Evolutionary conservation across 1,140 invertebrate genomes (phyloP).

Genomic region (Zaprionus inermis): DNA sequence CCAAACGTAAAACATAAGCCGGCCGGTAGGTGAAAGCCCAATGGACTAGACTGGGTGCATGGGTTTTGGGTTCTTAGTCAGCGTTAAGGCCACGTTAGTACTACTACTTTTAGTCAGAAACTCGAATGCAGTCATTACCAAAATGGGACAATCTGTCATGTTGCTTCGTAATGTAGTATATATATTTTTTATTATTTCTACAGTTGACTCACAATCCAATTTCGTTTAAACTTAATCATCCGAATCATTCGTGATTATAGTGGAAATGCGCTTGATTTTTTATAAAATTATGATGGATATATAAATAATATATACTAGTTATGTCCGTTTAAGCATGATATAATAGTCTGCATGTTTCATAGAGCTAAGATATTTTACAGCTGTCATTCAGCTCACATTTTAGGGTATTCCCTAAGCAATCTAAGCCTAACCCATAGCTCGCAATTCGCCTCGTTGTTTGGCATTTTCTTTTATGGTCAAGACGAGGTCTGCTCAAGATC

Average conservation of each 20-base stretch:
- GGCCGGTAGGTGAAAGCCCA: slow-evolving; percentile 46
- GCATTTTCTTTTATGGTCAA: slow-evolving; percentile 12
- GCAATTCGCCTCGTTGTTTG: not conserved
- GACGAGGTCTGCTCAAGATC: slow-evolving; percentile 14
- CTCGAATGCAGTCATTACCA: slow-evolving; percentile 32
- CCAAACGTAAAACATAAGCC: slow-evolving; percentile 26
- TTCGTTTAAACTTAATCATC: not conserved
- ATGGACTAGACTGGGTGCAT: too few species aligned
- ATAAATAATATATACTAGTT: not conserved
- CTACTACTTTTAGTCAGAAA: not conserved
- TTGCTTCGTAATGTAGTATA: too few species aligned
- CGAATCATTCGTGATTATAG: not conserved
- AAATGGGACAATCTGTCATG: slow-evolving; percentile 2
- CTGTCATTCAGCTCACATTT: too few species aligned
- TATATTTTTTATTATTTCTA: not conserved
- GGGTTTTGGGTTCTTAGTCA: slow-evolving; percentile 7
- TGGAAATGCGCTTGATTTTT: not conserved
- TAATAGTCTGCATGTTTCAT: not conserved
- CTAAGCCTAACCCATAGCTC: too few species aligned
- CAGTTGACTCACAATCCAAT: not conserved
- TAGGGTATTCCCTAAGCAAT: too few species aligned
- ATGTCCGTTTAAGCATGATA: not conserved
- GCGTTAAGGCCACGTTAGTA: slow-evolving; percentile 9
- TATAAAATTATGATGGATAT: too few species aligned
- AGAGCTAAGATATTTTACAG: not conserved